phyloP scores from a whole-genome alignment of 2,888 invertebrate species.

The Hecatera dysodea region DNA sequence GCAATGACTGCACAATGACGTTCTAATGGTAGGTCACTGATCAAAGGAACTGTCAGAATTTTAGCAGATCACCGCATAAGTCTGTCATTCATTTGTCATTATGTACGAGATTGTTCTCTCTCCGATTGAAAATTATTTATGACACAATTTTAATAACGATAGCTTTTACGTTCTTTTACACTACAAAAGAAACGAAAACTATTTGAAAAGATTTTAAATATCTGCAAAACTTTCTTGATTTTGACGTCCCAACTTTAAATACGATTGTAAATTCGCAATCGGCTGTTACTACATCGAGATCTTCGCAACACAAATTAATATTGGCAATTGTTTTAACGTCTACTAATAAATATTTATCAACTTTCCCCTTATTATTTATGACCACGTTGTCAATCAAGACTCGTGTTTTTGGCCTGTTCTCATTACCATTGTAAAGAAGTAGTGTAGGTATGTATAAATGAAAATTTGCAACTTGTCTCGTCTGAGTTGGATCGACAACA shows the following conservation, averaged over 20 bases:
- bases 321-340: conserved; percentile 33
- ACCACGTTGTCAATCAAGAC: conserved; percentile 49
- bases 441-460: conserved; percentile 32
- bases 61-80: too few species aligned
- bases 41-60: too few species aligned
- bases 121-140: too few species aligned
- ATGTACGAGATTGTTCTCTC: too few species aligned
- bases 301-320: conserved; percentile 8
- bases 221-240: not conserved
- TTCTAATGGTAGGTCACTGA: too few species aligned
- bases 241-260: not conserved
- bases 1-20: too few species aligned
- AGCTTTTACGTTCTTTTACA: not conserved
- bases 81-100: too few species aligned
- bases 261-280: not conserved
- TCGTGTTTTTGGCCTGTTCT: conserved; percentile 38
- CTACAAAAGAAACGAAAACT: not conserved
- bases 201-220: not conserved
- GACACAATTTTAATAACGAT: not conserved
- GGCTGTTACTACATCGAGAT: conserved; percentile 3
- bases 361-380: conserved; percentile 39
- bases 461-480: conserved; percentile 25
- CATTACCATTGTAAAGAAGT: conserved; percentile 62
- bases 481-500: conserved; percentile 12
- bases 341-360: conserved; percentile 55